phyloP scores from a whole-genome alignment of 1,140 invertebrate species.

The Condylostylus longicornis region DNA sequence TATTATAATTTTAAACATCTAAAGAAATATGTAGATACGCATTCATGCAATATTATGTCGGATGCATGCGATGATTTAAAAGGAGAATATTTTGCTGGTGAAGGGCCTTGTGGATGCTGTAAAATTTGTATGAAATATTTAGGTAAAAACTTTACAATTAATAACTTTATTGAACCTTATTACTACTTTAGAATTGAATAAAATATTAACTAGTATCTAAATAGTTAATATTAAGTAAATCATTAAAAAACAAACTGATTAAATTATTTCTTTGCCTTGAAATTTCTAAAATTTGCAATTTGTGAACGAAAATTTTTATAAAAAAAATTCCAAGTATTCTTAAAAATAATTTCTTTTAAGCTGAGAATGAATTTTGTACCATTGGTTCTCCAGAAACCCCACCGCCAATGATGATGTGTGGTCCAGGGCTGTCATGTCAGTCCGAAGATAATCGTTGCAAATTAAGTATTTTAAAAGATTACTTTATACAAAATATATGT shows the following conservation, averaged over 20 bases:
- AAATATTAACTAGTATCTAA: too few relatives aligned
- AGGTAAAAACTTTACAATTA: not conserved
- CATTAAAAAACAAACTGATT: too few relatives aligned
- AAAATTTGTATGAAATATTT: slow-evolving; percentile 1
- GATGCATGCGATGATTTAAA: too few relatives aligned
- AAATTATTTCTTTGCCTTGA: too few relatives aligned
- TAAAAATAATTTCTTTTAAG: slow-evolving; percentile 9
- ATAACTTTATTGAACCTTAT: too few relatives aligned
- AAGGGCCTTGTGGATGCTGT: slow-evolving; percentile 3
- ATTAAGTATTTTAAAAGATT: slow-evolving; percentile 7
- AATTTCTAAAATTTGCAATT: not conserved
- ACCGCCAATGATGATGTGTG: slow-evolving; percentile 28
- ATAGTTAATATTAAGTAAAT: too few relatives aligned
- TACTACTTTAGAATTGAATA: too few relatives aligned
- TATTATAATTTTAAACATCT: too few relatives aligned
- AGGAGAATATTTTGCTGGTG: not conserved
- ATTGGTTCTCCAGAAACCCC: slow-evolving; percentile 21
- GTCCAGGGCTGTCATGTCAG: slow-evolving; percentile 27
- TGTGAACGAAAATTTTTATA: not conserved
- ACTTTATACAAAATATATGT: not conserved
- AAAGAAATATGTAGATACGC: too few relatives aligned
- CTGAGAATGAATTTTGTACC: slow-evolving; percentile 24
- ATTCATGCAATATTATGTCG: too few relatives aligned
- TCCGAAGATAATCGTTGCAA: slow-evolving; percentile 11
- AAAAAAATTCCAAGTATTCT: not conserved